phyloP scores from a whole-genome alignment of 30 jellyfish, hydroid and myxozoan species.

The Aurelia sp. region DNA sequence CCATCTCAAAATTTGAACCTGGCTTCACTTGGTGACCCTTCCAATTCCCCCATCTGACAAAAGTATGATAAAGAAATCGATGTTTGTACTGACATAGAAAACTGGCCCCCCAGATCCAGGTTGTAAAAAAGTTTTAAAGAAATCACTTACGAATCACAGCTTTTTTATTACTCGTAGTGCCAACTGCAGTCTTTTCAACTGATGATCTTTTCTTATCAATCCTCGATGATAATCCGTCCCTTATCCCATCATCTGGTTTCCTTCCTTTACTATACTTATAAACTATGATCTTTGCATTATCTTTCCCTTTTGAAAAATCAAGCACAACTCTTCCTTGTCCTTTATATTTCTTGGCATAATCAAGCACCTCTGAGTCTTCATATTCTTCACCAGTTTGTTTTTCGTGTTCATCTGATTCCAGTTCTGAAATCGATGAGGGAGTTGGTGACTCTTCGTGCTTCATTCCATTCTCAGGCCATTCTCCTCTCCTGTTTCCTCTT shows the following conservation, averaged over 20 bases:
- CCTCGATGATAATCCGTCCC: constrained; percentile 27
- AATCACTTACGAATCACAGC: too few species aligned
- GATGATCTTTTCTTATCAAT: constrained; percentile 38
- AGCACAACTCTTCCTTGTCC: constrained; percentile 88
- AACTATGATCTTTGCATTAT: constrained; percentile 90
- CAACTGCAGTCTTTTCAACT: not conserved
- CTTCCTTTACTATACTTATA: constrained; percentile 62
- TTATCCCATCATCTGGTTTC: not conserved
- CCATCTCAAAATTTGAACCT: too few species aligned
- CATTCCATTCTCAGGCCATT: constrained; percentile 28
- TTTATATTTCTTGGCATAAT: constrained; percentile 73
- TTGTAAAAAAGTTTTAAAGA: too few species aligned
- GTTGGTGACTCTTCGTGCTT: not conserved
- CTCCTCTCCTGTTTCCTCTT: constrained; percentile 17
- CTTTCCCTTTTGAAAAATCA: constrained; percentile 93
- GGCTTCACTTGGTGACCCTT: too few species aligned
- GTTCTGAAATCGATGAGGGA: too few species aligned
- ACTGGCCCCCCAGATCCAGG: too few species aligned
- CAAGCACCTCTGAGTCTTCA: constrained; percentile 88
- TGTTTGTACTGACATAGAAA: too few species aligned
- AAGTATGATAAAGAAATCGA: too few species aligned
- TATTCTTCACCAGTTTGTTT: constrained; percentile 20
- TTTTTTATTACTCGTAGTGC: too few species aligned
- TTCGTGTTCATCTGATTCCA: too few species aligned
- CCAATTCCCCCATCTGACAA: too few species aligned